Evolutionary conservation across 2,113 vertebrate species (phyloP).

Genomic region (Seriola quinqueradiata): DNA sequence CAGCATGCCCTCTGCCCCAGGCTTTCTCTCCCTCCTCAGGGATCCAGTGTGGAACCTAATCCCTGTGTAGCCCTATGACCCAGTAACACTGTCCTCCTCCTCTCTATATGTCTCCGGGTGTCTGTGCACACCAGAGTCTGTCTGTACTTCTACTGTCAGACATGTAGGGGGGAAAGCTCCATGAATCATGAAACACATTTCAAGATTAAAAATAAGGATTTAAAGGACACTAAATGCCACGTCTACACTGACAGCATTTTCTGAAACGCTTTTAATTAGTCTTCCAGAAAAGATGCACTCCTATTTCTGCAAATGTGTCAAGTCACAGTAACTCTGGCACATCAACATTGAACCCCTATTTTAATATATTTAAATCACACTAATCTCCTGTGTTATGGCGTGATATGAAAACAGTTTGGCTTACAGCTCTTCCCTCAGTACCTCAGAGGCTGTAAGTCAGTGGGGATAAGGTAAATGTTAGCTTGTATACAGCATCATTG

Average conservation of each 20-base stretch:
- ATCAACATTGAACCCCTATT: background rate
- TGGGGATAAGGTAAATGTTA: background rate
- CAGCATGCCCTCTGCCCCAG: slow-evolving; percentile 48
- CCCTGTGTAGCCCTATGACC: slow-evolving; percentile 35
- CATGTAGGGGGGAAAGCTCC: background rate
- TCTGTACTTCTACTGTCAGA: slow-evolving; percentile 4
- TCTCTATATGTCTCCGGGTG: background rate
- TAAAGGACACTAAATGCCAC: background rate
- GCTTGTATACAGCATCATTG: background rate
- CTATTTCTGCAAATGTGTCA: background rate
- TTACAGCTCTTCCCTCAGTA: background rate
- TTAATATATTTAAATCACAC: background rate
- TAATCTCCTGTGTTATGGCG: background rate
- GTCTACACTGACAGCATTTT: background rate
- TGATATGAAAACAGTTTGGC: background rate
- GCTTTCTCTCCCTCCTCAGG: slow-evolving; percentile 54
- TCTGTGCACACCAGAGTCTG: background rate
- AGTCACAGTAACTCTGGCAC: background rate
- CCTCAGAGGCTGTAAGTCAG: background rate
- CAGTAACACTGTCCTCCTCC: slow-evolving; percentile 45
- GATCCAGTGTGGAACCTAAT: slow-evolving; percentile 62
- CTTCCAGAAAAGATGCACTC: background rate
- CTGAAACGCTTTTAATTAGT: background rate
- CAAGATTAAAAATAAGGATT: background rate
- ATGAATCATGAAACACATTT: background rate